These are phyloP conservation scores for Cochlearius cochlearius DNA, from an alignment of 2,113 vertebrate genomes.

Conservation along the genomic window DNA sequence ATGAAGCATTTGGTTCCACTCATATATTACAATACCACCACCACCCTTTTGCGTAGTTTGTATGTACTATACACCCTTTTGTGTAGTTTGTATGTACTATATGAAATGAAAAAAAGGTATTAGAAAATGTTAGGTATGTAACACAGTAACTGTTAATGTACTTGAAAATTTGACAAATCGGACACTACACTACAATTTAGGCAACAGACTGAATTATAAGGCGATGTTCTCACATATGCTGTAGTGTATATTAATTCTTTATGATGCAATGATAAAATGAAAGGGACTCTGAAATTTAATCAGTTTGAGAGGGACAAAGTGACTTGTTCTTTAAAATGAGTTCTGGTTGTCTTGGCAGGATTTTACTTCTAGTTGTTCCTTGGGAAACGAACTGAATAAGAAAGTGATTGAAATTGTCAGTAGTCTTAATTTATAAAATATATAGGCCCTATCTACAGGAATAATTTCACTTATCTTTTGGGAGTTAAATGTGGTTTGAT, in stretches of 20 bases:
- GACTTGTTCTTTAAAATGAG: neutral
- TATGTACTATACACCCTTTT: neutral
- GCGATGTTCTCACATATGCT: neutral
- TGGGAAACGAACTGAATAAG: neutral
- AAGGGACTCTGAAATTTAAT: neutral
- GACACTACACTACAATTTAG: neutral
- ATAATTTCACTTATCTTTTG: neutral
- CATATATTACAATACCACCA: neutral
- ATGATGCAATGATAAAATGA: neutral
- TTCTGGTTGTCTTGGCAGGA: neutral
- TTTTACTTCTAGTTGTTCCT: neutral
- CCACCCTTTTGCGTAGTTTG: neutral
- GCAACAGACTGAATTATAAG: neutral
- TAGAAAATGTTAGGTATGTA: neutral
- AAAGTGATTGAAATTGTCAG: neutral
- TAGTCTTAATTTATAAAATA: neutral
- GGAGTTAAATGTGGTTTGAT: neutral
- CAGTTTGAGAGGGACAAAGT: neutral
- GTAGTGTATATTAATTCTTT: neutral
- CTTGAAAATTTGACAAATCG: neutral
- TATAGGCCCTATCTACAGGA: neutral
- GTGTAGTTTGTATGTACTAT: neutral
- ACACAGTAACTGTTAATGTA: neutral
- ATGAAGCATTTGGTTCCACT: neutral
- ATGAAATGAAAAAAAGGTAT: neutral